Percentiles rank a stretch among this genome's conserved stretches.
These are phyloP conservation scores for Phortica variegata DNA, from an alignment of 1,140 invertebrate species.

Conservation along the genomic window DNA sequence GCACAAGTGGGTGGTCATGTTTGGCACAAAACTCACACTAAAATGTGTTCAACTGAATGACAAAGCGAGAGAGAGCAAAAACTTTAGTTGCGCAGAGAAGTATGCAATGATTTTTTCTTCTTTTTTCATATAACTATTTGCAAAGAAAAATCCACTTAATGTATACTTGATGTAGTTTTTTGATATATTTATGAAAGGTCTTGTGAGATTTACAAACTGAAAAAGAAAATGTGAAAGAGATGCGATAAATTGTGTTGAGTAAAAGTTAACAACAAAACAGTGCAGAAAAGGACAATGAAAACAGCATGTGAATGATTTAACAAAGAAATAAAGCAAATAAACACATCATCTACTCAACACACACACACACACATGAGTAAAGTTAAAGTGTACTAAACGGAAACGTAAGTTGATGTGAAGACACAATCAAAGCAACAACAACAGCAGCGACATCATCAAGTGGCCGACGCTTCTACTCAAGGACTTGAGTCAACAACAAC, in stretches of 20 bases:
- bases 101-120: slow-evolving; percentile 3
- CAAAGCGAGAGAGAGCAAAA: slow-evolving; percentile 7
- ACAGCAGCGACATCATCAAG: slow-evolving; percentile 11
- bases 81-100: slow-evolving; percentile 3
- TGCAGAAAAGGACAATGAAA: too few species aligned
- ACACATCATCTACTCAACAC: slow-evolving; percentile 37
- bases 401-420: slow-evolving; percentile 28
- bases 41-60: neutral
- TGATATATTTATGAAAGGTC: too few species aligned
- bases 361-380: neutral
- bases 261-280: too few species aligned
- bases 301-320: slow-evolving; percentile 15
- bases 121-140: slow-evolving; percentile 1
- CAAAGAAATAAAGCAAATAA: slow-evolving; percentile 49
- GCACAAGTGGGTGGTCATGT: neutral
- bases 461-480: too few species aligned
- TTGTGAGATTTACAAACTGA: too few species aligned
- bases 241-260: too few species aligned
- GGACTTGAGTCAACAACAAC: neutral
- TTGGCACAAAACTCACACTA: neutral
- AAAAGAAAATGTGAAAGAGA: too few species aligned
- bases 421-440: neutral
- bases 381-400: neutral
- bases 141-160: too few species aligned
- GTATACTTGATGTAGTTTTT: too few species aligned